These are phyloP conservation scores for Belgica antarctica DNA, from an alignment of 2,888 invertebrate species.

Conservation along the genomic window DNA sequence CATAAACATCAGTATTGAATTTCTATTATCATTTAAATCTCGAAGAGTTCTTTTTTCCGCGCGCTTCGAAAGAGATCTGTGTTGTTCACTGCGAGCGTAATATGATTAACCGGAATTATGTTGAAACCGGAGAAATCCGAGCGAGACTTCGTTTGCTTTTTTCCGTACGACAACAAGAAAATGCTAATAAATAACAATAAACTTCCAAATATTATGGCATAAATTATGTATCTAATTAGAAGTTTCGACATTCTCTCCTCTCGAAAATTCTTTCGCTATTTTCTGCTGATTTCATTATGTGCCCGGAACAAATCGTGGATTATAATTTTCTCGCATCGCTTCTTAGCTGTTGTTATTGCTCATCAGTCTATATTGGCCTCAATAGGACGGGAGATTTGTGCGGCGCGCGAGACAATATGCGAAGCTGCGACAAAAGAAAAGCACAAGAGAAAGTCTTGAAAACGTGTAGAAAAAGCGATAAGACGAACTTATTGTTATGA, in stretches of 20 bases:
- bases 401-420: conserved; percentile 6
- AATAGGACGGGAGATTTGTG: not conserved
- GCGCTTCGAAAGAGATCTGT: conserved; percentile 19
- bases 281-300: conserved; percentile 24
- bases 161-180: not conserved
- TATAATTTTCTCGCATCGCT: conserved; percentile 15
- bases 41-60: not conserved
- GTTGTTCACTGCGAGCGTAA: conserved; percentile 8
- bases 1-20: not conserved
- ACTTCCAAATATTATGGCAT: conserved; percentile 30
- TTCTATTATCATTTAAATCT: conserved; percentile 35
- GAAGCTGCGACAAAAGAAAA: not conserved
- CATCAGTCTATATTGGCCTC: not conserved
- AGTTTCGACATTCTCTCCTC: conserved; percentile 17
- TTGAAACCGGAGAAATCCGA: conserved; percentile 21
- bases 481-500: conserved; percentile 28
- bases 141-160: not conserved
- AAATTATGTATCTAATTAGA: conserved; percentile 40
- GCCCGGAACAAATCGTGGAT: not conserved
- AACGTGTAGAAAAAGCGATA: conserved; percentile 13
- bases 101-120: conserved; percentile 40
- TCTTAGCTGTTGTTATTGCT: not conserved
- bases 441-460: not conserved
- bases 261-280: not conserved
- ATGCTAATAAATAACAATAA: conserved; percentile 34